Conservation (phyloP, 2,888 invertebrate species). For the Octodonta nipae region DNA sequence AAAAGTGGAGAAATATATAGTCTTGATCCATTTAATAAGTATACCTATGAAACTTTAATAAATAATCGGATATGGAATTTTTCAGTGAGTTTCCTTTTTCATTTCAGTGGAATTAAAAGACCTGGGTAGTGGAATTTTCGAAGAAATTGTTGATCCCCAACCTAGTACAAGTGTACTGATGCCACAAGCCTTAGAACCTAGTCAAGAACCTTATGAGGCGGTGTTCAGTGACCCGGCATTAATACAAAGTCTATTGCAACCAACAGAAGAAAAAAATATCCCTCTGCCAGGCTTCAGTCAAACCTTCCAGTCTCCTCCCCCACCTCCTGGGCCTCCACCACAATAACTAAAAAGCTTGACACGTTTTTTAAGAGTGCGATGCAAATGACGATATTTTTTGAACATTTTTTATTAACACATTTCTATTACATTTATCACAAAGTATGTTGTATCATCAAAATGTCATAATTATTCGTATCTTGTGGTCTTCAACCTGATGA, state of each 20-base stretch:
- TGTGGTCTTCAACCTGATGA: no score
- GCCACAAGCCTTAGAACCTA: slow-evolving; percentile 13
- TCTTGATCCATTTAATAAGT: no score
- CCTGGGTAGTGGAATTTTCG: slow-evolving; percentile 12
- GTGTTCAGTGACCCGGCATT: slow-evolving; percentile 24
- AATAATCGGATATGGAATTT: no score
- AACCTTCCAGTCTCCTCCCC: slow-evolving; percentile 36
- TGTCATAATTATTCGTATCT: no score
- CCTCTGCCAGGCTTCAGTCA: slow-evolving; percentile 39
- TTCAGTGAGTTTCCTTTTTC: no score
- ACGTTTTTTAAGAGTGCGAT: background rate
- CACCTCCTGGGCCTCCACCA: slow-evolving; percentile 7
- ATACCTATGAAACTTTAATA: no score
- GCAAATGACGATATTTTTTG: no score
- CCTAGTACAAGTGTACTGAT: slow-evolving; percentile 7
- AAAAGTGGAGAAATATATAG: no score
- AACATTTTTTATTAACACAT: no score
- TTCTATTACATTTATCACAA: no score
- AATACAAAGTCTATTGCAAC: slow-evolving; percentile 23
- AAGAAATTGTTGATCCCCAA: slow-evolving; percentile 5
- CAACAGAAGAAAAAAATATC: slow-evolving; percentile 29
- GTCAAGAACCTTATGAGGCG: slow-evolving; percentile 13
- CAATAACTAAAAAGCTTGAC: background rate
- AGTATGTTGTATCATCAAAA: no score
- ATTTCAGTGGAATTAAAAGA: slow-evolving; percentile 23